phyloP scores from a whole-genome alignment of 2,797 vertebrate genomes.

The Microtus agrestis region DNA sequence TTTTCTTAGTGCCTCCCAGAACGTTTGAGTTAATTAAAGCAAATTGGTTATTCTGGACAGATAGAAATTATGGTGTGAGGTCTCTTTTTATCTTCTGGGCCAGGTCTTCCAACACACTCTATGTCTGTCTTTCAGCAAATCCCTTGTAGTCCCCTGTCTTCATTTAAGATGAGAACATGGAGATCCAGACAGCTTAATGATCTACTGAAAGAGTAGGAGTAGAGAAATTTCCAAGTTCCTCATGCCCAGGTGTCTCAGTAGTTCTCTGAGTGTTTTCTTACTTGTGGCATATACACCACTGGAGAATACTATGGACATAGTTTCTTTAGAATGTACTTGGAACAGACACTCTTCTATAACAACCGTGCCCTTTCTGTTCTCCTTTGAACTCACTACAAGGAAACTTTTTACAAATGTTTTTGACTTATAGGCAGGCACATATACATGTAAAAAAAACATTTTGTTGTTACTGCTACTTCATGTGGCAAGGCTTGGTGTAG shows the following conservation, averaged over 20 bases:
- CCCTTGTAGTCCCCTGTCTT: conserved; percentile 30
- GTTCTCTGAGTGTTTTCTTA: conserved; percentile 7
- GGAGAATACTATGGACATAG: conserved; percentile 24
- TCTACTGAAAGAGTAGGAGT: not conserved
- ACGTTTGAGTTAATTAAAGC: conserved; percentile 42
- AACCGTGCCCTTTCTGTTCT: conserved; percentile 31
- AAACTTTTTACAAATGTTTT: conserved; percentile 28
- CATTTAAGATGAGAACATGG: conserved; percentile 19
- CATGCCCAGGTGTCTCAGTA: not conserved
- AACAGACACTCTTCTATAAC: conserved; percentile 27
- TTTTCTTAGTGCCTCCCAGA: conserved; percentile 60
- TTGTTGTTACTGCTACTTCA: conserved; percentile 18
- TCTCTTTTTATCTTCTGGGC: conserved; percentile 55
- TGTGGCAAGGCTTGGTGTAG: not conserved
- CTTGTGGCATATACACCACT: not conserved
- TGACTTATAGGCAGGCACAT: not conserved
- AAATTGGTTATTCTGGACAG: conserved; percentile 23
- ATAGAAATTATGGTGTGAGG: not conserved
- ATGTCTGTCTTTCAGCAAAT: not conserved
- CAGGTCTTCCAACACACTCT: not conserved
- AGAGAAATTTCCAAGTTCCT: conserved; percentile 39
- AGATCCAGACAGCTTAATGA: not conserved
- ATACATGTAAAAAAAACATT: not conserved
- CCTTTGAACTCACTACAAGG: not conserved
- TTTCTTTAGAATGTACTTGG: conserved; percentile 49